Evolutionary conservation across 2,888 invertebrate species (phyloP), one percentile per base, ranked within the genome.

Genomic region (Campoletis raptor): DNA sequence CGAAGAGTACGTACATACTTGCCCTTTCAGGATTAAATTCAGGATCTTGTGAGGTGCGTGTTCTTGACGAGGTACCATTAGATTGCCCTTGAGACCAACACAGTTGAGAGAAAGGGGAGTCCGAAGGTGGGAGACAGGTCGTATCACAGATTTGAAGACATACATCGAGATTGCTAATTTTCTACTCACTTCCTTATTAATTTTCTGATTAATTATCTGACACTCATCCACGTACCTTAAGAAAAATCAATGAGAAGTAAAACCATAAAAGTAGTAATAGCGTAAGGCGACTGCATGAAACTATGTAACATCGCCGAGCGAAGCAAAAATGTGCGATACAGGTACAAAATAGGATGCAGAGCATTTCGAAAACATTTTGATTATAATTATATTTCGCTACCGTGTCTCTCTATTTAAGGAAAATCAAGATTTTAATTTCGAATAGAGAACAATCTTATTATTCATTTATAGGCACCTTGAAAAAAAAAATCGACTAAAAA

Each of bases 61-160:
- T 80, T 74, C 73, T 80, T 76, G 84, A 84, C 57, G 84, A 84
- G 67, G 48, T 74, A 80, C 48, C 84, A 80, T 84, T 84, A 84
- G 84, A 54, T 67, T 48, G 72, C 84, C 84, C 84, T 80, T 73
- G 67, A 70, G 73, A 73, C 21, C 37, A 74, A 57, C 37, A 77
- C 66, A 37, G 15, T 36, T 36, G 21, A 42, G 42, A 57, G 66
- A 54, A 45, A 48, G 54, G 42, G 40, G 24, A 4, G 37, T 42
- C 48, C 24, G 61, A 36, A 30, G 30, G 18, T 18, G 18, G 6
- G n/a, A 18, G 48, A 66, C 21, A 70, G 36, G 61, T 40, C 52
- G 45, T 21, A 67, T 45, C 57, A 61, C 37, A 74, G 74, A 74
- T 69, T 42, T 12, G 42, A 61, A 45, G 36, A 18, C 30, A 57